Evolutionary conservation across 2,113 vertebrate species (phyloP).

Genomic region (Siphamia tubifer): DNA sequence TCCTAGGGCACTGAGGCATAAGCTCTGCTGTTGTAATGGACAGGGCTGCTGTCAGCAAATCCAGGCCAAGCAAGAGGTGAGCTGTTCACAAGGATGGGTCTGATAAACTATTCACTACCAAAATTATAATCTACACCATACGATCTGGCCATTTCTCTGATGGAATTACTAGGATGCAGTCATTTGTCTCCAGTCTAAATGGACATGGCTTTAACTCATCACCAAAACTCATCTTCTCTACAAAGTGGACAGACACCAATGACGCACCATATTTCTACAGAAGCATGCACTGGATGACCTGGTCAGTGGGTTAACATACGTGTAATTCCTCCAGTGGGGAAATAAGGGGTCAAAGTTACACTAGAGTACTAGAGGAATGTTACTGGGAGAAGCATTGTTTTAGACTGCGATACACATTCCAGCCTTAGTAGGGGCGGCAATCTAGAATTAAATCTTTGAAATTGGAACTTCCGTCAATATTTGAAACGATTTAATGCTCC

Average conservation of each 20-base stretch:
- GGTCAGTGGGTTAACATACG: background rate
- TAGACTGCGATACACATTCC: background rate
- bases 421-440: too few species aligned
- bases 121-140: slow-evolving; percentile 25
- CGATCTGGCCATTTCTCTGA: slow-evolving; percentile 40
- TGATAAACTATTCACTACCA: slow-evolving; percentile 22
- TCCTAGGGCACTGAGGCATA: slow-evolving; percentile 15
- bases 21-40: slow-evolving; percentile 14
- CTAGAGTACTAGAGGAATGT: background rate
- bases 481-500: too few species aligned
- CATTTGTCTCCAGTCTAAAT: slow-evolving; percentile 5
- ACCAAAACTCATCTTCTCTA: background rate
- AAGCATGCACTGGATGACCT: slow-evolving; percentile 19
- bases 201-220: slow-evolving; percentile 8
- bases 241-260: slow-evolving; percentile 2
- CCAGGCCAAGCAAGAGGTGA: slow-evolving; percentile 7
- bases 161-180: slow-evolving; percentile 55
- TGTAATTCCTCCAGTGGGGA: background rate
- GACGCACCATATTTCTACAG: background rate
- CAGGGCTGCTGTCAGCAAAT: slow-evolving; percentile 25
- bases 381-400: background rate
- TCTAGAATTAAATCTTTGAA: too few species aligned
- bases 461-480: too few species aligned
- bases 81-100: background rate
- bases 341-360: background rate